Conservation (phyloP, 2,797 vertebrate species). For the Denticeps clupeoides region DNA sequence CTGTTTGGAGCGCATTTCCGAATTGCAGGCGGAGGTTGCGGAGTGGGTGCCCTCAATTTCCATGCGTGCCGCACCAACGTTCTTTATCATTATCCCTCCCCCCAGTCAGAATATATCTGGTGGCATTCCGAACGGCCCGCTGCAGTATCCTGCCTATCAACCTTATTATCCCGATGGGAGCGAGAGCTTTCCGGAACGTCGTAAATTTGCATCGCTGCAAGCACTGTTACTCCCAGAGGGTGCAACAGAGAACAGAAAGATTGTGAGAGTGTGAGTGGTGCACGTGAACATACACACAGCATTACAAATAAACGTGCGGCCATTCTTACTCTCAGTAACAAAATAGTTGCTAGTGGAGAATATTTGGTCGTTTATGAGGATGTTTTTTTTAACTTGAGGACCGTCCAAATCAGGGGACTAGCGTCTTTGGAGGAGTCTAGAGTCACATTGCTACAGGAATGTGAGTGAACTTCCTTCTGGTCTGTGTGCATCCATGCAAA, state of each 20-base stretch:
- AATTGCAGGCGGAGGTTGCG: not conserved
- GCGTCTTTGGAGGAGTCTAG: too few species aligned
- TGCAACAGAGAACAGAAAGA: not conserved
- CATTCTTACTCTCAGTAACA: too few species aligned
- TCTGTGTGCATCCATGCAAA: too few species aligned
- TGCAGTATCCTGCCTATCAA: slow-evolving; percentile 1
- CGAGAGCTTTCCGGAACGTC: slow-evolving; percentile 54
- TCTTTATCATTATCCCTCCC: not conserved
- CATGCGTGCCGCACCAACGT: not conserved
- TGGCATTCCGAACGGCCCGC: slow-evolving; percentile 1
- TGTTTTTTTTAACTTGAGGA: too few species aligned
- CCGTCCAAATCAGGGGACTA: too few species aligned
- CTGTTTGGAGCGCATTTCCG: too few species aligned
- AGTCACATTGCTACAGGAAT: too few species aligned
- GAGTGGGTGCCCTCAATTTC: not conserved
- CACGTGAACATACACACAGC: not conserved
- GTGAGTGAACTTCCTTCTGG: too few species aligned
- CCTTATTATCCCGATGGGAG: slow-evolving; percentile 41
- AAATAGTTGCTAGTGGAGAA: too few species aligned
- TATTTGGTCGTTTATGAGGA: too few species aligned
- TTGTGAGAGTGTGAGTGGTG: not conserved
- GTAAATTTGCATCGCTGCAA: slow-evolving; percentile 57
- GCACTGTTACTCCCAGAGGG: slow-evolving; percentile 39
- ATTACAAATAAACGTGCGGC: slow-evolving; percentile 27
- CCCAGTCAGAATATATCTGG: slow-evolving; percentile 1